A percentile compares a stretch with the other conserved stretches of the same genome.
Evolutionary conservation across 2,888 invertebrate species (phyloP).

Genomic region (Ophraella communa): DNA sequence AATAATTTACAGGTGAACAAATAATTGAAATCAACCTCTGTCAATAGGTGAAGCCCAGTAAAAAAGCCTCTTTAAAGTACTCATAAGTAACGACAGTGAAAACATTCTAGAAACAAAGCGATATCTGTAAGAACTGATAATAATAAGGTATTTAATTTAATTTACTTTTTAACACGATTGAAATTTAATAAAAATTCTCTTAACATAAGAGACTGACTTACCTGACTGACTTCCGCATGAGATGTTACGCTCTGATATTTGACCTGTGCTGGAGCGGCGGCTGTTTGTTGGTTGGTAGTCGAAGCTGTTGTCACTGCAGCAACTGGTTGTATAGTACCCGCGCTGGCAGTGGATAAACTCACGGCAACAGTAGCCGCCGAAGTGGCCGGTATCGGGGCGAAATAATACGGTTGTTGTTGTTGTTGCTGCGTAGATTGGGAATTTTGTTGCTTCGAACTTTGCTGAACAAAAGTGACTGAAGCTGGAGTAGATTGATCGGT

Average conservation of each 20-base stretch:
- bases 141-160: too few relatives aligned
- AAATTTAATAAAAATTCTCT: neutral
- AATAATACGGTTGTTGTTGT: conserved; percentile 63
- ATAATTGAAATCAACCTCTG: too few relatives aligned
- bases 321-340: conserved; percentile 4
- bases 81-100: too few relatives aligned
- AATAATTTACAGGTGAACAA: too few relatives aligned
- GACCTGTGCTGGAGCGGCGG: conserved; percentile 46
- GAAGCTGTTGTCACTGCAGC: conserved; percentile 10
- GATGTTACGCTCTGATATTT: conserved; percentile 61
- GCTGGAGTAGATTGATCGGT: conserved; percentile 55
- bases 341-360: too few relatives aligned
- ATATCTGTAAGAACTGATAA: too few relatives aligned
- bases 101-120: too few relatives aligned
- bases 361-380: conserved; percentile 49
- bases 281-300: conserved; percentile 13
- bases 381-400: conserved; percentile 62
- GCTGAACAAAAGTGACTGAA: conserved; percentile 33
- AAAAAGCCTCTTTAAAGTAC: too few relatives aligned
- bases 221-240: conserved; percentile 65
- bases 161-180: neutral
- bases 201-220: conserved; percentile 38
- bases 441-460: conserved; percentile 56
- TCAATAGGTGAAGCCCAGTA: too few relatives aligned
- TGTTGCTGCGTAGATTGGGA: conserved; percentile 55